Evolutionary conservation across 2,113 vertebrate species (phyloP).

Genomic region (Takifugu flavidus): DNA sequence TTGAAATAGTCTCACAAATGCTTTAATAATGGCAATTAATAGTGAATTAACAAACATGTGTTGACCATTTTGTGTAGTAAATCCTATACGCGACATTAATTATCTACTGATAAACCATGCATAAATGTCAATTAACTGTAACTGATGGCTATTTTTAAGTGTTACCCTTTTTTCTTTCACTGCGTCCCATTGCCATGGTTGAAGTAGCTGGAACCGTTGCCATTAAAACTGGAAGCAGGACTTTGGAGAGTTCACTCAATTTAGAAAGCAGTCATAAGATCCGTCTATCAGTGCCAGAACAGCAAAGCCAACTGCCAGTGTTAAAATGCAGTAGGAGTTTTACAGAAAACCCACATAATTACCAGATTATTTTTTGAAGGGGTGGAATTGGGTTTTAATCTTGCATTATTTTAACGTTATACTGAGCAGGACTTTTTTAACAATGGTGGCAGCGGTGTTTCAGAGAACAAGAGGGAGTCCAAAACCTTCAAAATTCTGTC

Average conservation of each 20-base stretch:
- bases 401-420: constrained; percentile 40
- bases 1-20: too few relatives aligned
- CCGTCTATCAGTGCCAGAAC: constrained; percentile 26
- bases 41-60: too few relatives aligned
- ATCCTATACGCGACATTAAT: too few relatives aligned
- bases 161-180: constrained; percentile 18
- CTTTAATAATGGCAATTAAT: too few relatives aligned
- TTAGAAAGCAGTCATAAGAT: constrained; percentile 31
- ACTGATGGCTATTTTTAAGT: neutral
- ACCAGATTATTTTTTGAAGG: neutral
- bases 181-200: constrained; percentile 25
- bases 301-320: constrained; percentile 3
- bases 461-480: constrained; percentile 38
- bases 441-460: constrained; percentile 26
- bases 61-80: too few relatives aligned
- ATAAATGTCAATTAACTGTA: neutral
- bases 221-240: constrained; percentile 47
- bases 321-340: constrained; percentile 35
- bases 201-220: constrained; percentile 26
- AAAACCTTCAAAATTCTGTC: constrained; percentile 53
- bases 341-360: constrained; percentile 13
- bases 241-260: constrained; percentile 37
- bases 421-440: constrained; percentile 27
- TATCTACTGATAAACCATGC: too few relatives aligned
- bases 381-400: constrained; percentile 15